Conservation (phyloP, 2,797 vertebrate genomes). For the Galagoides demidoff region DNA sequence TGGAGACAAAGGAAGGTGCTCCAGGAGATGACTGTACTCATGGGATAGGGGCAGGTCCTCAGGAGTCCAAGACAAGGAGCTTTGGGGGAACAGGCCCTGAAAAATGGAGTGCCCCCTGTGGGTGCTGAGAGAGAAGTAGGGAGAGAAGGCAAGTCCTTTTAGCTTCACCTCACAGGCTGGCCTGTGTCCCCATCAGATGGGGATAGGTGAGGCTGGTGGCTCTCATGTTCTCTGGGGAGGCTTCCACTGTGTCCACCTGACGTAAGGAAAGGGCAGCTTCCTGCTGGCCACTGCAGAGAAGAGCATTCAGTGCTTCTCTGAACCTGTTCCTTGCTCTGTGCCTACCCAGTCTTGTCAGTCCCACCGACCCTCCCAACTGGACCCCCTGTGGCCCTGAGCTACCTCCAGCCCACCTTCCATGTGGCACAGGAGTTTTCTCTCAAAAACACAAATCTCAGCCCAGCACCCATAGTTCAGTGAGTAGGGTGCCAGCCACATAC, state of each 20-base stretch:
- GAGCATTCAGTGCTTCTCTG: neutral
- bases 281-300: neutral
- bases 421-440: neutral
- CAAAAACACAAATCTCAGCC: neutral
- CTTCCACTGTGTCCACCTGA: neutral
- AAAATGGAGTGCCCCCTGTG: neutral
- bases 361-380: rapidly evolving
- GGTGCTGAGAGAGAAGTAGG: neutral
- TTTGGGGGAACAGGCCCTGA: neutral
- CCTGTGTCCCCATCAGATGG: neutral
- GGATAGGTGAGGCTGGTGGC: neutral
- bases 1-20: neutral
- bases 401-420: neutral
- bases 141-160: neutral
- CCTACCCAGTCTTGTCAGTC: neutral
- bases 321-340: neutral
- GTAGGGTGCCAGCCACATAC: too few relatives aligned
- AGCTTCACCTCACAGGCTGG: neutral
- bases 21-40: neutral
- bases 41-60: neutral
- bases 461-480: too few relatives aligned
- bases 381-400: neutral
- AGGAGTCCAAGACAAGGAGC: neutral
- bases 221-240: neutral
- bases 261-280: neutral